Percentiles rank a stretch among this genome's conserved stretches.
Evolutionary conservation across 2,888 invertebrate species (phyloP).

Genomic region (Mesorhabditis spiculigera): DNA sequence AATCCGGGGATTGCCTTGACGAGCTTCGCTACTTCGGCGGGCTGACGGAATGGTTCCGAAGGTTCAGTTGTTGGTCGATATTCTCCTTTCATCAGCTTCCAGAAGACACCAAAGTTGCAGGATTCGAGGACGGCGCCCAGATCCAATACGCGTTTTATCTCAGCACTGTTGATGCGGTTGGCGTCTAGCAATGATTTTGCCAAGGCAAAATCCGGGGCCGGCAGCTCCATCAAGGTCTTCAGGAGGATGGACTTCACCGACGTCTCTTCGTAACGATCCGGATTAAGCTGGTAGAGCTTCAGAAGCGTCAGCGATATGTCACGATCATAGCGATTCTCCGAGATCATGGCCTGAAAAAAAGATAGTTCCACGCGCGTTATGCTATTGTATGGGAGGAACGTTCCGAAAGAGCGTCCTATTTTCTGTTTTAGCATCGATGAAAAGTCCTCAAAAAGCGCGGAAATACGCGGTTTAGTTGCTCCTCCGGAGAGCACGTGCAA

Average conservation of each 20-base stretch:
- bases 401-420: too few relatives aligned
- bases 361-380: too few relatives aligned
- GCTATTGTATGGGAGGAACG: too few relatives aligned
- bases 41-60: slow-evolving; percentile 54
- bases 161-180: slow-evolving; percentile 55
- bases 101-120: slow-evolving; percentile 55
- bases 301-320: slow-evolving; percentile 94
- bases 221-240: slow-evolving; percentile 92
- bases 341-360: slow-evolving; percentile 77
- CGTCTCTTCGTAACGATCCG: slow-evolving; percentile 64
- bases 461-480: too few relatives aligned
- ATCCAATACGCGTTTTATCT: slow-evolving; percentile 62
- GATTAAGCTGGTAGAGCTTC: slow-evolving; percentile 91
- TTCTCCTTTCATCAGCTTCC: slow-evolving; percentile 47
- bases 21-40: slow-evolving; percentile 37
- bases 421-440: too few relatives aligned
- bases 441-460: too few relatives aligned
- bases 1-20: slow-evolving; percentile 49
- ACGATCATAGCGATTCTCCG: slow-evolving; percentile 78
- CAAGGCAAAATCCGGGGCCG: slow-evolving; percentile 92
- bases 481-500: too few relatives aligned
- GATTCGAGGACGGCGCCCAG: slow-evolving; percentile 51
- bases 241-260: slow-evolving; percentile 83
- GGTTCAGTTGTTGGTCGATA: slow-evolving; percentile 25
- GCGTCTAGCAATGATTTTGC: slow-evolving; percentile 92